phyloP scores from a whole-genome alignment of 2,113 vertebrate species.

The Emydura subglobosa region DNA sequence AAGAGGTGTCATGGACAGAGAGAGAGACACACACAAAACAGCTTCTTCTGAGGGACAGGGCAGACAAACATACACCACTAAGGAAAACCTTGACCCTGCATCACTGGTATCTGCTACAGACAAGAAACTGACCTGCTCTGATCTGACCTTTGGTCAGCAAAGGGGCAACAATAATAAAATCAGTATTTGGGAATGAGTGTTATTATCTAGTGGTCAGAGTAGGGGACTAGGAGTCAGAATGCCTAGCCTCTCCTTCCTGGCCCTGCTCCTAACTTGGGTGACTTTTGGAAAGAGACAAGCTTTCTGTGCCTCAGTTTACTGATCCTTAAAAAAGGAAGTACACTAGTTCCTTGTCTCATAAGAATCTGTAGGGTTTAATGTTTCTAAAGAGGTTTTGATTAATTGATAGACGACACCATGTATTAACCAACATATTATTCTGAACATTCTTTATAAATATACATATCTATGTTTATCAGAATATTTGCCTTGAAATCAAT shows the following conservation, averaged over 20 bases:
- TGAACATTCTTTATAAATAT: background rate
- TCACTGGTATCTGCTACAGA: background rate
- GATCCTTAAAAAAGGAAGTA: background rate
- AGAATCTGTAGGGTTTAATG: background rate
- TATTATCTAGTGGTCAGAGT: fast-evolving
- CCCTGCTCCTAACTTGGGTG: fast-evolving
- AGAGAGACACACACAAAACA: background rate
- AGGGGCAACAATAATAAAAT: fast-evolving
- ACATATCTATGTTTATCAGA: background rate
- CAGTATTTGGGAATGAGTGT: fast-evolving
- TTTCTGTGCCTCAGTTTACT: background rate
- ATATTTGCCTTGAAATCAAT: background rate
- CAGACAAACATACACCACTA: background rate
- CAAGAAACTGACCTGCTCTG: background rate
- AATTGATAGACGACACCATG: background rate
- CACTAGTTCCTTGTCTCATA: background rate
- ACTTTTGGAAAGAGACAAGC: background rate
- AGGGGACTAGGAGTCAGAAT: background rate
- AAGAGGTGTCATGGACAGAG: background rate
- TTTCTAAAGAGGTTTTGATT: background rate
- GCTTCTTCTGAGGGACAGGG: background rate
- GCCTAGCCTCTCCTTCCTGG: background rate
- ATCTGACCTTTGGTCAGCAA: background rate
- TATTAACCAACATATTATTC: background rate
- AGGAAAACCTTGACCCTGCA: background rate